phyloP scores from a whole-genome alignment of 2,888 invertebrate species.

The Acronicta psi region DNA sequence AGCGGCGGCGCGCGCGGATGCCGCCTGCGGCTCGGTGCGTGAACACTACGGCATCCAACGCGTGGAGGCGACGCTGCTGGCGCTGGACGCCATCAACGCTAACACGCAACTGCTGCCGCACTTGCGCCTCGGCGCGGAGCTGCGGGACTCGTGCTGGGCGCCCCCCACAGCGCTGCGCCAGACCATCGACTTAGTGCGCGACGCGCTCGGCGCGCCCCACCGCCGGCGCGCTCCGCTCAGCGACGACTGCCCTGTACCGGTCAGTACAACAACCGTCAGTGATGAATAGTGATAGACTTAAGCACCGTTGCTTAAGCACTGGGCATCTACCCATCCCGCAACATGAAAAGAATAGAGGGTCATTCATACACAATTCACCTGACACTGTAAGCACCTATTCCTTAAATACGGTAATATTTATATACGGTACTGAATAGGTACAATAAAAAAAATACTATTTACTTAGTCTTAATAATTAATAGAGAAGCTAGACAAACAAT shows the following conservation, averaged over 20 bases:
- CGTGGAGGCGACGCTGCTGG: conserved; percentile 89
- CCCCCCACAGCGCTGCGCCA: conserved; percentile 94
- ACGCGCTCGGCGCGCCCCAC: conserved; percentile 77
- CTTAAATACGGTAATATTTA: no score
- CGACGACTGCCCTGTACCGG: conserved; percentile 10
- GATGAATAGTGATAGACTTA: no score
- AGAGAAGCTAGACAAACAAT: no score
- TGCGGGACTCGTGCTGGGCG: conserved; percentile 95
- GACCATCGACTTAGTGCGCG: conserved; percentile 92
- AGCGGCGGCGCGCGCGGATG: conserved; percentile 57
- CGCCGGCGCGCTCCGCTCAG: conserved; percentile 4
- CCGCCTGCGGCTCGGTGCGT: conserved; percentile 83
- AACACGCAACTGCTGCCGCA: conserved; percentile 88
- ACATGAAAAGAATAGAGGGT: no score
- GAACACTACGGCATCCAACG: conserved; percentile 94
- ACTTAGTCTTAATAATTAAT: no score
- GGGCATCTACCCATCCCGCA: no score
- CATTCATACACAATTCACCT: no score
- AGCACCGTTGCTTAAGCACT: no score
- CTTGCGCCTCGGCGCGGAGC: conserved; percentile 90
- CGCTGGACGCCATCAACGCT: conserved; percentile 90
- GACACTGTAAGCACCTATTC: no score
- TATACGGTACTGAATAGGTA: no score
- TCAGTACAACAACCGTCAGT: conserved; percentile 11
- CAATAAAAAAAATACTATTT: no score